Percentiles rank a stretch among this genome's conserved stretches.
Conservation (phyloP, 2,888 invertebrate species). For the Selenia dentaria region DNA sequence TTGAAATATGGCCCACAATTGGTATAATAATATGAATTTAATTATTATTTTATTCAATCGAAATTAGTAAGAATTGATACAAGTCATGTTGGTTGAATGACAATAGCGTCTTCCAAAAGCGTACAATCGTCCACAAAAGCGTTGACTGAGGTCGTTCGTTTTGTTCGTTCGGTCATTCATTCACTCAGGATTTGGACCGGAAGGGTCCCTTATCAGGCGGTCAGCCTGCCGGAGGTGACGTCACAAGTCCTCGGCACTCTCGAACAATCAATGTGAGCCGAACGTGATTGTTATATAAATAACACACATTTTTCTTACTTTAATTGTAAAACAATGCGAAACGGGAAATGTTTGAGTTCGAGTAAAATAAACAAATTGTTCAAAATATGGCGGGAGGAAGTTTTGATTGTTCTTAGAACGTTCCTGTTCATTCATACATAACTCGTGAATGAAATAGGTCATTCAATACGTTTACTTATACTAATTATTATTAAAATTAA, state of each 20-base stretch:
- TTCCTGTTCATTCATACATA: constrained; percentile 9
- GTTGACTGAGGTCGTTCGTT: constrained; percentile 52
- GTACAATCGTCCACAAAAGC: constrained; percentile 8
- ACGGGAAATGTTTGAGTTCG: constrained; percentile 62
- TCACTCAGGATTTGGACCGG: constrained; percentile 71
- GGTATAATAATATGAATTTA: constrained; percentile 38
- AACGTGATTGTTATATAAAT: constrained; percentile 81
- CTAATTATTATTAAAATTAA: no score
- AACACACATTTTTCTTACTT: constrained; percentile 57
- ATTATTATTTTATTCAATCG: constrained; percentile 20
- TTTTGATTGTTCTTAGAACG: constrained; percentile 37
- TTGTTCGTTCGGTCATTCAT: constrained; percentile 56
- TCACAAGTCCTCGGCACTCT: constrained; percentile 44
- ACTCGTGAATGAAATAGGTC: constrained; percentile 12
- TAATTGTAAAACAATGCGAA: constrained; percentile 69
- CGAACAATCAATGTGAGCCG: constrained; percentile 65
- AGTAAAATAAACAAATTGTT: constrained; percentile 31
- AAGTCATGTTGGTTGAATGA: constrained; percentile 2
- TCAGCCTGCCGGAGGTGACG: constrained; percentile 76
- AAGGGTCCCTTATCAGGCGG: constrained; percentile 76
- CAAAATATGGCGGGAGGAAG: constrained; percentile 39
- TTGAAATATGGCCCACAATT: constrained; percentile 33
- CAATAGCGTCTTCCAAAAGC: constrained; percentile 9
- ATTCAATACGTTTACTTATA: no score
- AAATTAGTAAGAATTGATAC: constrained; percentile 9